Evolutionary conservation across 2,113 vertebrate genomes (phyloP).

Genomic region (Malurus alboscapulatus): DNA sequence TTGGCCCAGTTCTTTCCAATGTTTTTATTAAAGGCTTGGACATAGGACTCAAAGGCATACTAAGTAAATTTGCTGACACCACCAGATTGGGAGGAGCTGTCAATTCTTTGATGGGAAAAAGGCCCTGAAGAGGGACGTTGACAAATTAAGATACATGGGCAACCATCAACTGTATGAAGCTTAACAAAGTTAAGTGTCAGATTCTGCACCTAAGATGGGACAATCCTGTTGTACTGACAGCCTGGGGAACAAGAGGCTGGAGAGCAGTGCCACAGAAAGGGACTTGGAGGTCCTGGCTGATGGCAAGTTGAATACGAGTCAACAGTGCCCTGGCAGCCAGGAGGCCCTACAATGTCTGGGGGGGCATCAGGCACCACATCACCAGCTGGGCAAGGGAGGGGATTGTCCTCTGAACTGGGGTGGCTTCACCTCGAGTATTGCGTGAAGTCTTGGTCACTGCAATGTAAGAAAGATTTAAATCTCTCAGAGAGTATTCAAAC

Average conservation of each 20-base stretch:
- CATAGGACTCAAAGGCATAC: rapidly evolving
- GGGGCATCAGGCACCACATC: neutral
- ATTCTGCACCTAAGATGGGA: neutral
- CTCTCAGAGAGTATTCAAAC: neutral
- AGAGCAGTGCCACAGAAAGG: neutral
- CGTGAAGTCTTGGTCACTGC: rapidly evolving
- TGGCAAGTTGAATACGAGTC: neutral
- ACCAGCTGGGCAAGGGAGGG: rapidly evolving
- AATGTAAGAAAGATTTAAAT: neutral
- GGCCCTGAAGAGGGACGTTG: neutral
- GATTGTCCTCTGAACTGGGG: neutral
- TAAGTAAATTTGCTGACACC: neutral
- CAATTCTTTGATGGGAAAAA: neutral
- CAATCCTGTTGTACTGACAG: neutral
- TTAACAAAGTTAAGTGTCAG: rapidly evolving
- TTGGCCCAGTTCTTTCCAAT: neutral
- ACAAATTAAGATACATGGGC: neutral
- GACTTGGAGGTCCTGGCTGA: neutral
- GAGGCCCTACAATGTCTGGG: neutral
- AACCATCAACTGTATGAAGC: neutral
- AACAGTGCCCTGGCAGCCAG: neutral
- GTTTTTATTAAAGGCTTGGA: neutral
- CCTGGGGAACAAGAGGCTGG: neutral
- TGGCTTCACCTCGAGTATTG: rapidly evolving
- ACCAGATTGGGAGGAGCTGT: neutral